Evolutionary conservation across 2,888 invertebrate genomes (phyloP).

Genomic region (Dorcus parallelipipedus): DNA sequence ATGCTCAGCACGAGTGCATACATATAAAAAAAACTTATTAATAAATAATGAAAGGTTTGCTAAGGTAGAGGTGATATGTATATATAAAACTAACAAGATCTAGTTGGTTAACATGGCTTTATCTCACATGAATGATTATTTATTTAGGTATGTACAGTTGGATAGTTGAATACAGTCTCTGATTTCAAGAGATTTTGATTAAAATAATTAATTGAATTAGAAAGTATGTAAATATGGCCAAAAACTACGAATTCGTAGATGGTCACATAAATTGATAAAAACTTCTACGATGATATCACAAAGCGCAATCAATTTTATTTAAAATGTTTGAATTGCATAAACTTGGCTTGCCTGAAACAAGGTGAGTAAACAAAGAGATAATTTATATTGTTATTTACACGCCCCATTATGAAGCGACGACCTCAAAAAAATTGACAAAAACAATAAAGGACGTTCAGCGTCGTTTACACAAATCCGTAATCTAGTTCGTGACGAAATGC

Average conservation of each 20-base stretch:
- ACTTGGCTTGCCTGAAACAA: not conserved
- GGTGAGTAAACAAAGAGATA: not conserved
- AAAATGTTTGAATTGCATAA: too few relatives aligned
- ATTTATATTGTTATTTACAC: not conserved
- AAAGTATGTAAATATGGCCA: too few relatives aligned
- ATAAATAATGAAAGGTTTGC: not conserved
- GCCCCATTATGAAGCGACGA: not conserved
- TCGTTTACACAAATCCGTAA: too few relatives aligned
- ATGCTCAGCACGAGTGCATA: not conserved
- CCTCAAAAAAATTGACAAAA: constrained; percentile 11
- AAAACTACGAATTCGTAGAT: too few relatives aligned
- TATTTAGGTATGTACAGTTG: not conserved
- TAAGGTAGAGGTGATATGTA: not conserved
- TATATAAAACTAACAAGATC: not conserved
- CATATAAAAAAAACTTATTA: not conserved
- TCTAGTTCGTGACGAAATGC: too few relatives aligned
- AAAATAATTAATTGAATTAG: too few relatives aligned
- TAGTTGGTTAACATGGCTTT: too few relatives aligned
- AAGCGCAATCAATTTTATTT: not conserved
- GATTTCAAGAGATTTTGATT: not conserved
- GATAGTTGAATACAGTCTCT: not conserved
- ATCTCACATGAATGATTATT: constrained; percentile 8
- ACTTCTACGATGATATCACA: not conserved
- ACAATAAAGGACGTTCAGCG: constrained; percentile 1
- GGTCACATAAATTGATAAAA: too few relatives aligned